These are phyloP conservation scores for Psephotus haematonotus DNA, from an alignment of 2,113 vertebrate species.

Conservation along the genomic window DNA sequence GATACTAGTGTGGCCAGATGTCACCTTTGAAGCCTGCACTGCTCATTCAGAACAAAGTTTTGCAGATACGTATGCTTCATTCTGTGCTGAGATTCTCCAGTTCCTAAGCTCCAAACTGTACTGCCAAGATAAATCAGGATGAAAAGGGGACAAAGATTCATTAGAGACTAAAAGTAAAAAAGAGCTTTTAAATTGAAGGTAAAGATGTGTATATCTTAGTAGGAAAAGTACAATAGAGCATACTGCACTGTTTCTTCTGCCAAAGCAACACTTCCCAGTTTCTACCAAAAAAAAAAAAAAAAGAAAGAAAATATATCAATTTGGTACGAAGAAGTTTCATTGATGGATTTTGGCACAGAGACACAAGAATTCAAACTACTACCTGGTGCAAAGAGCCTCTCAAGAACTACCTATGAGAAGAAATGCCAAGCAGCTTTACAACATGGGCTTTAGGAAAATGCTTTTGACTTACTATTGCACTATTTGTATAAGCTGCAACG, in stretches of 20 bases:
- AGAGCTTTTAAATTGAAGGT: not conserved
- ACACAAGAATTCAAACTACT: not conserved
- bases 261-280: not conserved
- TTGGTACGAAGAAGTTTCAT: not conserved
- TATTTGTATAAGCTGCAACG: not conserved
- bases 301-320: not conserved
- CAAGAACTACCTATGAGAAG: not conserved
- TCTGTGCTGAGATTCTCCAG: not conserved
- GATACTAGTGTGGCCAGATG: not conserved
- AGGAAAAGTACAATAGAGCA: not conserved
- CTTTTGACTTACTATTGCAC: not conserved
- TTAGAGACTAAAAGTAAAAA: not conserved
- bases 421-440: constrained; percentile 2
- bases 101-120: not conserved
- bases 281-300: not conserved
- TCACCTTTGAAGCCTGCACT: not conserved
- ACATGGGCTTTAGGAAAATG: not conserved
- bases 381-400: not conserved
- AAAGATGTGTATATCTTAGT: not conserved
- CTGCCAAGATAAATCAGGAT: not conserved
- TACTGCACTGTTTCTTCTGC: not conserved
- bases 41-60: not conserved
- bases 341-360: not conserved
- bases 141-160: not conserved
- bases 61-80: not conserved